Percentiles rank a stretch among this genome's conserved stretches.
Evolutionary conservation across 2,113 vertebrate genomes (phyloP).

Genomic region (Periophthalmus modestus): DNA sequence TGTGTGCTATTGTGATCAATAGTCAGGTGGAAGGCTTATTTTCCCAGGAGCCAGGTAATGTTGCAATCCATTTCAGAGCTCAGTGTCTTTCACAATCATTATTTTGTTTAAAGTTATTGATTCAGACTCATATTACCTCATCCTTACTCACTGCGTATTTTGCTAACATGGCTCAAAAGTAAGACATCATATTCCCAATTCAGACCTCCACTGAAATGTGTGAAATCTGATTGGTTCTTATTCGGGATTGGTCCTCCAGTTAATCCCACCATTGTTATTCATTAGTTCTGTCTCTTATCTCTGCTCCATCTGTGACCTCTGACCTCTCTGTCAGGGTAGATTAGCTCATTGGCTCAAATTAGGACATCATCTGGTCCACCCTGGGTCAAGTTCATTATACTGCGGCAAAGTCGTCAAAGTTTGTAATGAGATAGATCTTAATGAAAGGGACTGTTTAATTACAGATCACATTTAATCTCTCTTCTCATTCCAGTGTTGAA

Average conservation of each 20-base stretch:
- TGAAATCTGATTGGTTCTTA: constrained; percentile 39
- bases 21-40: neutral
- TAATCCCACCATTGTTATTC: constrained; percentile 76
- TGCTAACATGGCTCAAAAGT: constrained; percentile 2
- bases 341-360: constrained; percentile 69
- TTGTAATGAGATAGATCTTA: constrained; percentile 27
- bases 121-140: neutral
- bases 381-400: constrained; percentile 72
- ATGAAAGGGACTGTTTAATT: constrained; percentile 5
- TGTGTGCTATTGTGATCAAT: neutral
- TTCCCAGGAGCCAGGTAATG: neutral
- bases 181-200: constrained; percentile 26
- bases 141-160: neutral
- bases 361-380: constrained; percentile 62
- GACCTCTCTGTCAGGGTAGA: constrained; percentile 63
- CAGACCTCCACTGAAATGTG: constrained; percentile 37
- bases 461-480: constrained; percentile 9
- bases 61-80: neutral
- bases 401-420: constrained; percentile 18
- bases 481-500: neutral
- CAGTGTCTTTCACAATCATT: neutral
- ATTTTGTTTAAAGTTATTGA: neutral
- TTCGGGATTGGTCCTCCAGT: constrained; percentile 44
- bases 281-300: constrained; percentile 67
- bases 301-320: constrained; percentile 70